Percentiles rank a stretch among this genome's conserved stretches.
Evolutionary conservation across 2,888 invertebrate species (phyloP).

Genomic region (Lottia scabra): DNA sequence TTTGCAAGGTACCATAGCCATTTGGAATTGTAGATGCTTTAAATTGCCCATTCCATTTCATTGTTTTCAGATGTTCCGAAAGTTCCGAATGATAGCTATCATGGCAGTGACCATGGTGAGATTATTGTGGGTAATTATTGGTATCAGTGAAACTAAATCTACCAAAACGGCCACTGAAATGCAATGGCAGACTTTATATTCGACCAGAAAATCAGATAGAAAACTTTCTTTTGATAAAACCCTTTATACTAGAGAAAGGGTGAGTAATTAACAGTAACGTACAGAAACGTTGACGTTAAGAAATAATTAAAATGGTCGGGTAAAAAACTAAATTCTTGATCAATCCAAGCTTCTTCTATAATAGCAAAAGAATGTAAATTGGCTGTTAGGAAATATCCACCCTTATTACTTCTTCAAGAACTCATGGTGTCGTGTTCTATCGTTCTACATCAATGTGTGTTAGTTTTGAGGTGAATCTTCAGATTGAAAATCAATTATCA

Average conservation of each 20-base stretch:
- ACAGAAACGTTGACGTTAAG: too few species aligned
- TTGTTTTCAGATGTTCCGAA: slow-evolving; percentile 17
- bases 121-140: slow-evolving; percentile 40
- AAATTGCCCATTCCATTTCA: background rate
- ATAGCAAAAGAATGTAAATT: slow-evolving; percentile 1
- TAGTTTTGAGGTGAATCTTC: too few species aligned
- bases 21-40: too few species aligned
- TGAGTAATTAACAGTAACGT: slow-evolving; percentile 19
- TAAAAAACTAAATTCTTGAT: background rate
- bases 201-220: slow-evolving; percentile 38
- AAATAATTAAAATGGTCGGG: too few species aligned
- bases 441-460: too few species aligned
- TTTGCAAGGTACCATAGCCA: too few species aligned
- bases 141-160: slow-evolving; percentile 46
- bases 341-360: background rate
- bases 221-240: slow-evolving; percentile 57
- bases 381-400: too few species aligned
- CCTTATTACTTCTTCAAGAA: too few species aligned
- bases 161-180: slow-evolving; percentile 55
- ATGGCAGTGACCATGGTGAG: slow-evolving; percentile 38
- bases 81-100: slow-evolving; percentile 34
- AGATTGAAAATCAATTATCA: too few species aligned
- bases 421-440: too few species aligned
- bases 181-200: slow-evolving; percentile 57
- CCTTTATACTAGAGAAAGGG: slow-evolving; percentile 50